These are phyloP conservation scores for Mayetiola destructor DNA, from an alignment of 2,888 invertebrate genomes.

Conservation along the genomic window DNA sequence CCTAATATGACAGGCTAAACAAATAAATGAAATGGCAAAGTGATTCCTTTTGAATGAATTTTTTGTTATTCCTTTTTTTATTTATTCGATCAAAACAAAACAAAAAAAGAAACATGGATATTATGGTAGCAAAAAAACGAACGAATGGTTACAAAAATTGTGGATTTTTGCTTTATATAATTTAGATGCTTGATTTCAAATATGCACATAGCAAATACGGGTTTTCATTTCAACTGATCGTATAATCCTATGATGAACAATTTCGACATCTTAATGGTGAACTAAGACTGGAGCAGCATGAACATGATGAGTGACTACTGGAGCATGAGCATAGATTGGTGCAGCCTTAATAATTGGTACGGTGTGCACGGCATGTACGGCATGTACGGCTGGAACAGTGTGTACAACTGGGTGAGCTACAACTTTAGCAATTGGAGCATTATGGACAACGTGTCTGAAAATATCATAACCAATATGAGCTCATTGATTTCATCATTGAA, in stretches of 20 bases:
- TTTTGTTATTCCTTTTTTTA: background rate
- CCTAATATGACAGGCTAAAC: too few relatives aligned
- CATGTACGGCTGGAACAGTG: conserved; percentile 30
- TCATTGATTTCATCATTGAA: background rate
- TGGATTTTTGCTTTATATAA: background rate
- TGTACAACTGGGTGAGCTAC: conserved; percentile 18
- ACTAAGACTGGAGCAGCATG: conserved; percentile 24
- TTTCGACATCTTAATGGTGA: conserved; percentile 16
- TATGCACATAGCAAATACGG: background rate
- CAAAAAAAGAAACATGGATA: background rate
- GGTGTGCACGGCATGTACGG: conserved; percentile 32
- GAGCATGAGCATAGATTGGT: conserved; percentile 9
- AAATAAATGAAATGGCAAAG: too few relatives aligned
- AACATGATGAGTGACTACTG: conserved; percentile 20
- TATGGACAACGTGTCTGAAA: conserved; percentile 25
- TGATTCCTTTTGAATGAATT: too few relatives aligned
- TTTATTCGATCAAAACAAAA: background rate
- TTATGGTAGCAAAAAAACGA: too few relatives aligned
- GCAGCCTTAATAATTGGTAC: conserved; percentile 27
- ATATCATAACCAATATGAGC: background rate
- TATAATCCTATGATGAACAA: background rate
- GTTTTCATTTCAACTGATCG: too few relatives aligned
- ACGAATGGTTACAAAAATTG: background rate
- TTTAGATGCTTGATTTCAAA: background rate
- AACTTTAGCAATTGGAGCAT: conserved; percentile 17